Evolutionary conservation across 1,140 invertebrate genomes (phyloP).

Genomic region (Achatina immaculata): DNA sequence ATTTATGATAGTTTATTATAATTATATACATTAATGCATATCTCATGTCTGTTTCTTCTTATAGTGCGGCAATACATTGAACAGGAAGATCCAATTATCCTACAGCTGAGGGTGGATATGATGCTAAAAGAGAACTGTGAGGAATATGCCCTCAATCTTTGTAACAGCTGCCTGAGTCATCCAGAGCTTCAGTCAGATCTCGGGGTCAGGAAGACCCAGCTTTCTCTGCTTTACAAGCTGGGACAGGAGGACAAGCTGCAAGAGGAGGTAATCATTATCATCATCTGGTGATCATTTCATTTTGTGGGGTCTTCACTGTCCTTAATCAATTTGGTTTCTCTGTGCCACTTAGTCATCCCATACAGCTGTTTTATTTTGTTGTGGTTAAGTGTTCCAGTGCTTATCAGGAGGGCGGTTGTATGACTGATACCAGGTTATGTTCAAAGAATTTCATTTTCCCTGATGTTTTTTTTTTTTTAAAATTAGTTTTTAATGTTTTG

Average conservation of each 20-base stretch:
- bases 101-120: slow-evolving; percentile 59
- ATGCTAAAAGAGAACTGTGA: slow-evolving; percentile 62
- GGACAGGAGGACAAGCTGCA: slow-evolving; percentile 55
- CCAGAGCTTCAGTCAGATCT: slow-evolving; percentile 49
- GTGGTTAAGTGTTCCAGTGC: too few relatives aligned
- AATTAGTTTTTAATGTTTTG: too few relatives aligned
- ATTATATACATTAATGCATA: background rate
- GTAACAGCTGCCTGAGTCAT: slow-evolving; percentile 55
- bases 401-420: too few relatives aligned
- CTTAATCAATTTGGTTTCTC: too few relatives aligned
- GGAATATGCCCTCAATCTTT: slow-evolving; percentile 60
- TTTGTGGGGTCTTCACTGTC: too few relatives aligned
- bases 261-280: slow-evolving; percentile 55
- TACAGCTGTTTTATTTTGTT: too few relatives aligned
- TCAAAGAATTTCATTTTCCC: too few relatives aligned
- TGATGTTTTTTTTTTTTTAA: too few relatives aligned
- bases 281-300: background rate
- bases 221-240: slow-evolving; percentile 52
- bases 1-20: too few relatives aligned
- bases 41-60: background rate
- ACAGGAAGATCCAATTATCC: slow-evolving; percentile 54
- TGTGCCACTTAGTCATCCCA: too few relatives aligned
- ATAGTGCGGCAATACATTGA: slow-evolving; percentile 55
- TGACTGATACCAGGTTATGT: too few relatives aligned
- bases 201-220: slow-evolving; percentile 50